Base-by-base conservation (phyloP, 2,797 vertebrate genomes). In the Leptodactylus fallax region DNA sequence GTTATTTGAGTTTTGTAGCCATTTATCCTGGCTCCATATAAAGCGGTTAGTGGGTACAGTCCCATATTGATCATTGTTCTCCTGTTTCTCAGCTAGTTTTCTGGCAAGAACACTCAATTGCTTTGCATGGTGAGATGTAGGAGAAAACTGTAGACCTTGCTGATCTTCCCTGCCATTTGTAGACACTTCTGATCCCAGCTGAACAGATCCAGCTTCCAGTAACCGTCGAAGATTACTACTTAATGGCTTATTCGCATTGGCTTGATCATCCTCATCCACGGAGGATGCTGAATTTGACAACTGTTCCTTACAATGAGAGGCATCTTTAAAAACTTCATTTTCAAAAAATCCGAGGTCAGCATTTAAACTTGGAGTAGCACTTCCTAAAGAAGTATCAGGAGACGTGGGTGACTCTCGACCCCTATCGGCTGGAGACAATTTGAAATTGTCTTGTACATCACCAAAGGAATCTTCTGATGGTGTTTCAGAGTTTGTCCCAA, bases 31-130 rank as follows among this genome's bases (percentile, higher is more conserved):
- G 91, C 97, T 96, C 98, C 98, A 99, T 91, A 99, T 95, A 83
- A 99, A 99, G 77, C 97, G 96, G 93, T 94, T 96, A 72, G 96
- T 91, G 74, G 96, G 94, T 79, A 93, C 90, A 12, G 94, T 93
- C 93, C 96, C 94, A 94, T 97, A 98, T 79, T 96, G 97, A 94
- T 99, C 97, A 89, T 92, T 95, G 90, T 97, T 96, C 89, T 99
- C 98, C 93, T 98, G 98, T 93, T 99, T 99, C 93, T 96, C 97
- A 63, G 98, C 98, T 91, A 99, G 93, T 94, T 98, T 98, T 92
- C 98, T 96, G 91, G 98, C 98, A 91, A 99, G 97, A 90, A 98
- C 98, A 88, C 97, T 99, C 93, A 99, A 95, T 93, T 99, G 98
- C 90, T 99, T 98, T 91, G 98, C 97, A 53, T 99, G 98, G 91